Percentiles rank a stretch among this genome's conserved stretches.
Conservation (phyloP, 2,888 invertebrate species). For the Hypercompe scribonia region DNA sequence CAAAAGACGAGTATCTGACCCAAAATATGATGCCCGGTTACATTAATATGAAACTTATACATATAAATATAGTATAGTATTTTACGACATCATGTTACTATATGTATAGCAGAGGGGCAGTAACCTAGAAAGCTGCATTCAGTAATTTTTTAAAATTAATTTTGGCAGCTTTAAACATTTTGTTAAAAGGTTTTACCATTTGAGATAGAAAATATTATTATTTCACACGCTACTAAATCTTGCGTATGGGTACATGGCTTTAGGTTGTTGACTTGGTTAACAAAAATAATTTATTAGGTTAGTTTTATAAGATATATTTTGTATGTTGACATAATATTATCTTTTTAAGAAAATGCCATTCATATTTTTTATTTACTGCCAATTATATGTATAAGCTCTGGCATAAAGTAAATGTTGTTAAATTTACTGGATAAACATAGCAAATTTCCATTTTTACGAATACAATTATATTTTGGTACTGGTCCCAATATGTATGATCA, state of each 20-base stretch:
- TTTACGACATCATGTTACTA: neutral
- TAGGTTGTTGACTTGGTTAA: constrained; percentile 36
- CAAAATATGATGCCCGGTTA: neutral
- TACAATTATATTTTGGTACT: neutral
- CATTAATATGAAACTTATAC: neutral
- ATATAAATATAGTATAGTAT: neutral
- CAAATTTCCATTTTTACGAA: neutral
- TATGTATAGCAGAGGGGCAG: neutral
- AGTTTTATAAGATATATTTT: constrained; percentile 19
- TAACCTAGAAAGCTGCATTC: neutral
- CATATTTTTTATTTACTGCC: constrained; percentile 38
- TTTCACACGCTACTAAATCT: neutral
- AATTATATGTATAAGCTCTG: constrained; percentile 21
- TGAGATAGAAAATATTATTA: neutral
- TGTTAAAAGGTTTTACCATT: neutral
- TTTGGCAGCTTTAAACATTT: constrained; percentile 1
- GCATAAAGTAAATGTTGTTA: neutral
- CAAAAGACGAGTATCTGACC: neutral
- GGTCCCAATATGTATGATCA: constrained; percentile 9
- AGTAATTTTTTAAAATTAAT: neutral
- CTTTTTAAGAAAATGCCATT: constrained; percentile 31
- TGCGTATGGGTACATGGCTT: constrained; percentile 29
- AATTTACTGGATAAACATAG: neutral
- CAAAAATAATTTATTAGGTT: constrained; percentile 29
- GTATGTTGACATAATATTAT: constrained; percentile 18